Conservation (phyloP, 2,113 vertebrate genomes). For the Pelecanus crispus region DNA sequence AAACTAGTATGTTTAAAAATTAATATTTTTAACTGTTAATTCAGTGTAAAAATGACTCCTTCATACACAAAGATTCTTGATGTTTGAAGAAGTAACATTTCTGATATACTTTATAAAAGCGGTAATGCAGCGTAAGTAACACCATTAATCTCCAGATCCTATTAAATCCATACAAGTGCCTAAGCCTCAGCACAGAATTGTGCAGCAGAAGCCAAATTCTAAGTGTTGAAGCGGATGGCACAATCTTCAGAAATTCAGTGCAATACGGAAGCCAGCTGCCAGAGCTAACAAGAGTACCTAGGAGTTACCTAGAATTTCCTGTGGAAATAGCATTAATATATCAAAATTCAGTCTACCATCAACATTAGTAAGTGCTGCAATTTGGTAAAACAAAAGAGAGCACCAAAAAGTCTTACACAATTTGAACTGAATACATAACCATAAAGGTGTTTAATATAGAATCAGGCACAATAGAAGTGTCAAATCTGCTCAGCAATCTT, state of each 20-base stretch:
- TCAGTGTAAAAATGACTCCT: not conserved
- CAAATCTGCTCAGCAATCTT: not conserved
- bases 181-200: not conserved
- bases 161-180: not conserved
- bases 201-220: not conserved
- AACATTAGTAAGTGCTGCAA: not conserved
- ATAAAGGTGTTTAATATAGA: not conserved
- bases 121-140: not conserved
- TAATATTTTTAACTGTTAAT: not conserved
- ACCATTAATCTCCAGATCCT: not conserved
- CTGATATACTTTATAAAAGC: not conserved
- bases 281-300: not conserved
- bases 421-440: not conserved
- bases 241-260: conserved; percentile 35
- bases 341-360: not conserved
- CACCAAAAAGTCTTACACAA: not conserved
- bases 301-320: not conserved
- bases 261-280: not conserved
- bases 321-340: not conserved
- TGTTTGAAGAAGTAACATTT: not conserved
- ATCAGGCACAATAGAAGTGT: not conserved
- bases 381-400: not conserved
- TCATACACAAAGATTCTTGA: not conserved
- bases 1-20: not conserved
- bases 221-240: not conserved